A percentile compares a stretch with the other conserved stretches of the same genome.
These are phyloP conservation scores for Zoanthus sansibaricus DNA, from an alignment of 92 coral and sea anemone species.

Conservation along the genomic window DNA sequence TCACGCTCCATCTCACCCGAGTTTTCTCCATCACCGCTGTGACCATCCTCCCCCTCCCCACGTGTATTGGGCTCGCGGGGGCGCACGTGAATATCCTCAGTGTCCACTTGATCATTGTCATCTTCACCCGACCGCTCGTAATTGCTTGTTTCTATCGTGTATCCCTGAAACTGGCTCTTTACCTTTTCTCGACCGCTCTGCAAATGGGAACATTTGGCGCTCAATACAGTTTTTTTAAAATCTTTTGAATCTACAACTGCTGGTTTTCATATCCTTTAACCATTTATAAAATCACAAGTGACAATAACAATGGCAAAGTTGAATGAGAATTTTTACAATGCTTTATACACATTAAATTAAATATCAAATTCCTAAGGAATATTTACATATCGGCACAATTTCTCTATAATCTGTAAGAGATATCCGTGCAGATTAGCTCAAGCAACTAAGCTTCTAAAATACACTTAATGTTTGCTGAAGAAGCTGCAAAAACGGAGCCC, in stretches of 20 bases:
- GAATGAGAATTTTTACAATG: background rate
- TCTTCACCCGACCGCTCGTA: constrained; percentile 35
- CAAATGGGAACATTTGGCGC: background rate
- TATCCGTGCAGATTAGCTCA: too few species aligned
- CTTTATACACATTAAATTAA: too few species aligned
- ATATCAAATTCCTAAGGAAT: too few species aligned
- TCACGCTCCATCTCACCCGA: constrained; percentile 23
- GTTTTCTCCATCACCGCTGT: constrained; percentile 37
- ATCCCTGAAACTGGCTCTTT: background rate
- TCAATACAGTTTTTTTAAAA: background rate
- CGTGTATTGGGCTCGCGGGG: background rate
- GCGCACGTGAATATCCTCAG: constrained; percentile 16
- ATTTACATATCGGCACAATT: too few species aligned
- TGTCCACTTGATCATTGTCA: constrained; percentile 31
- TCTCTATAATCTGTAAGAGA: too few species aligned
- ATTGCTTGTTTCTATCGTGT: background rate
- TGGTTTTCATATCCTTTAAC: background rate
- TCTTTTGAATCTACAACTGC: background rate
- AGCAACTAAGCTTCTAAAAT: too few species aligned
- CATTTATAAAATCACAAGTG: background rate
- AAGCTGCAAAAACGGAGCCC: too few species aligned
- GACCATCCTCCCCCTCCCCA: background rate
- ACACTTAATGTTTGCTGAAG: too few species aligned
- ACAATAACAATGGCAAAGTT: background rate
- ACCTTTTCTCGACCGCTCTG: background rate